Conservation (phyloP, 2,797 vertebrate species). For the Notoglanidium macrostoma region DNA sequence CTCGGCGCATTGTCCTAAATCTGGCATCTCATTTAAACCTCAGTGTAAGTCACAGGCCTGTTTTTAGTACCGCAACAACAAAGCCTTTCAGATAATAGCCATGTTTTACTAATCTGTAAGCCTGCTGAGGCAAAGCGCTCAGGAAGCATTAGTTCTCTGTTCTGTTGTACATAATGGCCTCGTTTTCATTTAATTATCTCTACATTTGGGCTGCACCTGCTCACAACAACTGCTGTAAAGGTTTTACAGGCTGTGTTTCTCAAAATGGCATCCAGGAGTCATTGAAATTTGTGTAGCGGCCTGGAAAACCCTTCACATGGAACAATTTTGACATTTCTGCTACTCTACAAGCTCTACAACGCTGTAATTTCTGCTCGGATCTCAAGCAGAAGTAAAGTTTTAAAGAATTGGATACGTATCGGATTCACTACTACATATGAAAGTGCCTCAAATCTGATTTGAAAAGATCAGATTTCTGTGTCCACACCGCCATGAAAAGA, state of each 20-base stretch:
- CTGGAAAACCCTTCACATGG: neutral
- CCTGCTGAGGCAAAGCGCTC: neutral
- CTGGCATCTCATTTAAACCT: constrained; percentile 14
- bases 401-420: too few species aligned
- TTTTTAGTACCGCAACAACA: constrained; percentile 4
- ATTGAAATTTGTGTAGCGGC: neutral
- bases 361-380: neutral
- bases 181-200: neutral
- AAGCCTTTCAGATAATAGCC: neutral
- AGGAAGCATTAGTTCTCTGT: neutral
- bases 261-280: neutral
- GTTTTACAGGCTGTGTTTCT: neutral
- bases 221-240: neutral
- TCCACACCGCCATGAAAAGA: too few species aligned
- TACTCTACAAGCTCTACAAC: neutral
- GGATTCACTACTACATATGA: too few species aligned
- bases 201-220: neutral
- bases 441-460: too few species aligned
- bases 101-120: neutral
- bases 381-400: too few species aligned
- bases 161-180: neutral
- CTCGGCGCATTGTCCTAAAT: constrained; percentile 23
- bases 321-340: neutral
- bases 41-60: constrained; percentile 23
- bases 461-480: too few species aligned